phyloP scores from a whole-genome alignment of 2,797 vertebrate genomes.

The Spinus pinus region DNA sequence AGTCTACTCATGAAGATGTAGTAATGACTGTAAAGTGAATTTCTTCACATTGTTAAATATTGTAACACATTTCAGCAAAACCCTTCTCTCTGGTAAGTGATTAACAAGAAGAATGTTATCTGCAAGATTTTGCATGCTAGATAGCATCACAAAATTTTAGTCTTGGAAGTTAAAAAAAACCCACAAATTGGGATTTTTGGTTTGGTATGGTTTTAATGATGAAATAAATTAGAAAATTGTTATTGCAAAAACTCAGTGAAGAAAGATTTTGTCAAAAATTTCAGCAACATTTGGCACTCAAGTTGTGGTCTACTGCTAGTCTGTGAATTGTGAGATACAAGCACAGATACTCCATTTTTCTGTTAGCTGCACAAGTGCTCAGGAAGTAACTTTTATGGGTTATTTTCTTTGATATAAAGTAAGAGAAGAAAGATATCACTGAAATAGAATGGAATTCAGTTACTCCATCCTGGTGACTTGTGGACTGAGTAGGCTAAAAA shows the following conservation, averaged over 20 bases:
- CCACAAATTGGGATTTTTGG: neutral
- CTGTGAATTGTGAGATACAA: neutral
- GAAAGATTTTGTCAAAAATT: neutral
- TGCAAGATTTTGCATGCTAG: neutral
- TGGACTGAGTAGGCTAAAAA: neutral
- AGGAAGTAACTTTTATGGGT: neutral
- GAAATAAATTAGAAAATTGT: neutral
- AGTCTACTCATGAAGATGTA: neutral
- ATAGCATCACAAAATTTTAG: neutral
- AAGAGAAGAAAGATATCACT: neutral
- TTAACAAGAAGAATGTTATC: neutral
- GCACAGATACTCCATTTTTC: accelerated
- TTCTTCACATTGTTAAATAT: neutral
- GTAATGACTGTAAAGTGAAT: neutral
- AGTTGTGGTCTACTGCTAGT: neutral
- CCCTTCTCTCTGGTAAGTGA: neutral
- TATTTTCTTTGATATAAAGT: neutral
- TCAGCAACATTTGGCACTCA: accelerated
- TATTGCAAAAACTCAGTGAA: neutral
- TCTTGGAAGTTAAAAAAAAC: neutral
- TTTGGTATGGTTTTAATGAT: neutral
- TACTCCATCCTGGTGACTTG: neutral
- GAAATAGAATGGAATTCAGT: neutral
- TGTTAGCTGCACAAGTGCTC: neutral
- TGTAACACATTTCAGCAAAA: neutral